A percentile compares a stretch with the other conserved stretches of the same genome.
phyloP scores from a whole-genome alignment of 2,797 vertebrate genomes.

The Clamator glandarius region DNA sequence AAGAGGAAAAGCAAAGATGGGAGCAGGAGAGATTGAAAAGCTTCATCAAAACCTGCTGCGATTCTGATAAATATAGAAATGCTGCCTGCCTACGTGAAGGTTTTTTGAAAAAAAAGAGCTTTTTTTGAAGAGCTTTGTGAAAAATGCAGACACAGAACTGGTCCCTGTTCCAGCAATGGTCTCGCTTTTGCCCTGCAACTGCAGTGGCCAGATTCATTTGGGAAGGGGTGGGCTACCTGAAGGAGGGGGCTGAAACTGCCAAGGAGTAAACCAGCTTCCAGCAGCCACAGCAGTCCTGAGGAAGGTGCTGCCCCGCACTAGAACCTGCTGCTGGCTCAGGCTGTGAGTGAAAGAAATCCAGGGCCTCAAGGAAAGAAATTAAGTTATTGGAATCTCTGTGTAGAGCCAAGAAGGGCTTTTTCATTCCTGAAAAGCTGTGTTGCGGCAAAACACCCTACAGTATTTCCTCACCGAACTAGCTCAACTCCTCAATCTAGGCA shows the following conservation, averaged over 20 bases:
- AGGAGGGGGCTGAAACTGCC: neutral
- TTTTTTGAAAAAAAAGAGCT: too few relatives aligned
- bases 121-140: neutral
- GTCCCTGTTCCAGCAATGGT: neutral
- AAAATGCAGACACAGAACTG: neutral
- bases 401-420: neutral
- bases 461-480: neutral
- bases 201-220: neutral
- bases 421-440: constrained; percentile 14
- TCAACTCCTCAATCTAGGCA: neutral
- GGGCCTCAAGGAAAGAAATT: neutral
- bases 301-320: neutral
- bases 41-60: neutral
- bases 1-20: neutral
- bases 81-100: neutral
- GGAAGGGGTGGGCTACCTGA: neutral
- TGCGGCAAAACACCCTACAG: neutral
- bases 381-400: neutral
- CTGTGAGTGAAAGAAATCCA: neutral
- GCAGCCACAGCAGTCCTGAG: neutral
- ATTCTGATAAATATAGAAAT: neutral
- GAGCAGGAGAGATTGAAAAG: neutral
- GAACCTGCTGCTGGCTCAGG: neutral
- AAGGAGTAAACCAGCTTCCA: neutral
- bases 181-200: neutral